Evolutionary conservation across 2,797 vertebrate species (phyloP).

Genomic region (Siniperca scherzeri): DNA sequence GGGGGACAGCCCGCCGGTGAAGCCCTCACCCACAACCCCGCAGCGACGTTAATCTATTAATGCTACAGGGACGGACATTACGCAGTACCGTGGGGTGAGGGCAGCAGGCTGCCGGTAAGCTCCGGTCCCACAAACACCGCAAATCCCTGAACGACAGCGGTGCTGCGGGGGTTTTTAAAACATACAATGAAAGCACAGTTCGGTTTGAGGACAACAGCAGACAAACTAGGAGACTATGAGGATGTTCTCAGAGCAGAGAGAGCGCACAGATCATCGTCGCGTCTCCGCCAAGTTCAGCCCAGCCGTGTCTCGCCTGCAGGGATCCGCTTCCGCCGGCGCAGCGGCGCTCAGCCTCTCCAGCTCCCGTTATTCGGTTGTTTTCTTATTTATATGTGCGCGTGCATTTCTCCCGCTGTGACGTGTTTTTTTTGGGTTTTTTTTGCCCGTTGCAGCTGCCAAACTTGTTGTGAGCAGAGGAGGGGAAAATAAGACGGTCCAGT

Average conservation of each 20-base stretch:
- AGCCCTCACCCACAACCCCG: neutral
- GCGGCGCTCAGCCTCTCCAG: neutral
- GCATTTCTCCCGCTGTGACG: neutral
- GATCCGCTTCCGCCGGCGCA: neutral
- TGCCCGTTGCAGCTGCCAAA: slow-evolving; percentile 29
- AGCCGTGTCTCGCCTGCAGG: neutral
- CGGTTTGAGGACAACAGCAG: neutral
- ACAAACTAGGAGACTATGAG: neutral
- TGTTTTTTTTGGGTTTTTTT: too few relatives aligned
- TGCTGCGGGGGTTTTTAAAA: too few relatives aligned
- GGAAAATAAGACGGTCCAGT: neutral
- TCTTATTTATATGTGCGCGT: neutral
- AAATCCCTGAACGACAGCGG: neutral
- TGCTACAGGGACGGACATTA: too few relatives aligned
- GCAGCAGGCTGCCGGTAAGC: too few relatives aligned
- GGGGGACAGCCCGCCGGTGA: slow-evolving; percentile 8
- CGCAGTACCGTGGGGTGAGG: neutral
- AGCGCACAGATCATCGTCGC: neutral
- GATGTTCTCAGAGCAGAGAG: neutral
- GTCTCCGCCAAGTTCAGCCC: neutral
- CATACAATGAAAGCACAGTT: neutral
- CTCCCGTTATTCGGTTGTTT: neutral
- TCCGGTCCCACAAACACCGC: neutral
- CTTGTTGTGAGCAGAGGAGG: slow-evolving; percentile 17
- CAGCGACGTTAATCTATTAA: too few relatives aligned